Base-by-base conservation (phyloP, 2,113 vertebrate genomes). In the Bungarus multicinctus region DNA sequence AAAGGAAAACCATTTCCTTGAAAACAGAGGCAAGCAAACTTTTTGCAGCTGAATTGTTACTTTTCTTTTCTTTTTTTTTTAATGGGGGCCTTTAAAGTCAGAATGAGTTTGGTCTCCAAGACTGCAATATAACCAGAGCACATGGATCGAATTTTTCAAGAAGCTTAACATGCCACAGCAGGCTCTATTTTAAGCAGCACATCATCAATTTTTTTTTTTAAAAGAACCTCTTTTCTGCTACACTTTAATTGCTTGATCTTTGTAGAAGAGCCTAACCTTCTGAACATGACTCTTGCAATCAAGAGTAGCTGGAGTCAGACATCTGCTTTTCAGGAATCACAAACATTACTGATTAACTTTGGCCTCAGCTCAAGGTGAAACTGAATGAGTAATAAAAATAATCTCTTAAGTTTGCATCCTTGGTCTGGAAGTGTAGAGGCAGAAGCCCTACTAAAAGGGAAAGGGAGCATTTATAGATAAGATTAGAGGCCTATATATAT, bases 311-410 rank as follows among this genome's bases (percentile, higher is more conserved):
- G 18, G 69, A 22, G 34, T 34, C 39, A 18, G 30, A 47, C 7
- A 12, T 1, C 20, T 30, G 22, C 7, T 10, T 91, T 85, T 10
- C 11, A 23, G 86, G n/a, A 45, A 57, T 39, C 12, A 9, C 14
- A 55, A 3, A 2, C 55, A 89, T 85, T 30, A 64, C 60, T 89
- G 45, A 91, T 93, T 93, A 93, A 93, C 74, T 27, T 43, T 12
- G 57, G 30, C 20, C 52, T 47, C 58, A 5, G 8, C 12, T 54
- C 69, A 85, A 89, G 18, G 25, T 47, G 58, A 87, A 50, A 85
- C 2, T 53, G 47, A 57, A 2, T 2, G 87, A 91, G 27, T 57
- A 64, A 91, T 39, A 60, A 93, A 93, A 91, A 30, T 45, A 55
- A 64, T 89, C 34, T 89, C 87, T 53, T 53, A 89, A 50, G 47